Conservation (phyloP, 1,140 invertebrate genomes). For the Drosophila seguyi region DNA sequence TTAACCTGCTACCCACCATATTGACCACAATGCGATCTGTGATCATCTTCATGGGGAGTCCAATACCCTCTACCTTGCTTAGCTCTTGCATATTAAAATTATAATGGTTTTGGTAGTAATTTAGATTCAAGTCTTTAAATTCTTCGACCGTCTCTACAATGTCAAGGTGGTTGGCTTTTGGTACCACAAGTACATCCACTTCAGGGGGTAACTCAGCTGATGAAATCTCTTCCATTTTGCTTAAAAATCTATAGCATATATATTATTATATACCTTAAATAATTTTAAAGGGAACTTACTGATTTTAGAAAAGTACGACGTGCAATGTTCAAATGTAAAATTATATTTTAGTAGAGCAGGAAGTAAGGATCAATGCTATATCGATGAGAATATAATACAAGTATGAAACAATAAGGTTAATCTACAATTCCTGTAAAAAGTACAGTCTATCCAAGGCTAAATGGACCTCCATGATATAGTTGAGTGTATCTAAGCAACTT, state of each 20-base stretch:
- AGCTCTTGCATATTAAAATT: neutral
- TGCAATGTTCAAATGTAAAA: neutral
- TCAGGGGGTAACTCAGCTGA: neutral
- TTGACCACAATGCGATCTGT: neutral
- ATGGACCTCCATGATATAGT: conserved; percentile 27
- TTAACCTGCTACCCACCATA: neutral
- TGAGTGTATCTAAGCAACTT: conserved; percentile 25
- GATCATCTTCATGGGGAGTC: neutral
- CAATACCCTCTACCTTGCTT: neutral
- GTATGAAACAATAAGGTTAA: neutral
- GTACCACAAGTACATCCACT: neutral
- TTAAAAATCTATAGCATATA: neutral
- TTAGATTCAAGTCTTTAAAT: neutral
- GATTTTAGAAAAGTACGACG: neutral
- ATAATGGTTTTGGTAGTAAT: neutral
- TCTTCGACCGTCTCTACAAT: neutral
- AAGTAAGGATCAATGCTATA: neutral
- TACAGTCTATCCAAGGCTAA: conserved; percentile 1
- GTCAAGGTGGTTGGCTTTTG: no score
- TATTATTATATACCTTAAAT: neutral
- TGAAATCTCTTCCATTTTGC: neutral
- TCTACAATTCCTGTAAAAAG: neutral
- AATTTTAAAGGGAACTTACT: neutral
- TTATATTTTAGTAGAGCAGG: neutral
- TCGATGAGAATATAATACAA: neutral